Evolutionary conservation across 2,113 vertebrate genomes (phyloP), one percentile per base, ranked within the genome.

Genomic region (Halcyon malimbica): DNA sequence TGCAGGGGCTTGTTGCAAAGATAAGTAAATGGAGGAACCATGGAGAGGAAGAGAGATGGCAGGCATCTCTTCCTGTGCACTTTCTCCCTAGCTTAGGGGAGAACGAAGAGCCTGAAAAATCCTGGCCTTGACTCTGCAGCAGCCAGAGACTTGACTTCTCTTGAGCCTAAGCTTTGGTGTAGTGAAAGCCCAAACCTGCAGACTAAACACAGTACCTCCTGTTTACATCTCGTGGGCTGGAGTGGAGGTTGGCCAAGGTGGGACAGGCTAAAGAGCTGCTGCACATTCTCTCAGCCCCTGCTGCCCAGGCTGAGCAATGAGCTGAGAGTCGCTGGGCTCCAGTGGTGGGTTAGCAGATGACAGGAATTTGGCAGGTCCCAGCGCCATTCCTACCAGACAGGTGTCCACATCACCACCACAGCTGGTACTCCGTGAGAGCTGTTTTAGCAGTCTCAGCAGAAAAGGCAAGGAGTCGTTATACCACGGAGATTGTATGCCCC

Each of bases 201-300:
- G 83, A 96, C 94, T 95, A 96, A 96, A 97, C 90, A 95, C 24
- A 71, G 41, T 39, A 92, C 74, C 96, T 95, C 87, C 86, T 96
- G 96, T 97, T 97, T 96, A 96, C 21, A 73, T 96, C 80, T 84
- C 5, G 3, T 73, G 89, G 83, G 89, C 74, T 71, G 71, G 64
- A 84, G 92, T 75, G 77, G 80, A 94, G 73, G 3, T 0, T 84
- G 60, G 90, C 90, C 83, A 89, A 35, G 80, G 94, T 92, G 93
- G 85, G 90, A 89, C 76, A 87, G 80, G 51, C 86, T 0, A 0
- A 71, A 88, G 79, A 57, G 70, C 64, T 89, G 83, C 80, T 69
- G 50, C 39, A 39, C 10, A 9, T 77, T 31, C 73, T 84, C 0
- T 83, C 70, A 71, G 69, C 62, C 80, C 50, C 76, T 0, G 0